phyloP scores from a whole-genome alignment of 2,113 vertebrate species.

The Chelonoidis abingdonii region DNA sequence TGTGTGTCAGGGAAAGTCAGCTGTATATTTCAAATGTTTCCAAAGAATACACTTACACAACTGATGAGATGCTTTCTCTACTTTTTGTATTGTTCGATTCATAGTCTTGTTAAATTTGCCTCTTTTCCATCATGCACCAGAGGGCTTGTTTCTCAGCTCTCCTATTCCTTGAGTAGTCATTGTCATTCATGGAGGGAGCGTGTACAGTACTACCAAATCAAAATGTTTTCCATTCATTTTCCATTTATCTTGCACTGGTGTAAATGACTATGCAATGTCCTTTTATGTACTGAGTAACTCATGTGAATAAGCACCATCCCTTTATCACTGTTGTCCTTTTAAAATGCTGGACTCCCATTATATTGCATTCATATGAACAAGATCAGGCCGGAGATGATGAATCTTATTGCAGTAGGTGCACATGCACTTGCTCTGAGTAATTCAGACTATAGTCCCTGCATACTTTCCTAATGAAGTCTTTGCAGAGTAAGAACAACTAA shows the following conservation, averaged over 20 bases:
- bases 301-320: neutral
- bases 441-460: neutral
- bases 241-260: neutral
- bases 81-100: neutral
- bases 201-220: neutral
- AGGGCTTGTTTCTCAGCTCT: neutral
- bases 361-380: neutral
- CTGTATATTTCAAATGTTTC: neutral
- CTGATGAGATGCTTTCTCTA: neutral
- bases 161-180: neutral
- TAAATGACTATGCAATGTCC: neutral
- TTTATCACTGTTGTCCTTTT: neutral
- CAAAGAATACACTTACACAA: neutral
- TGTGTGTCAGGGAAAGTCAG: neutral
- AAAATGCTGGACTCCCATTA: neutral
- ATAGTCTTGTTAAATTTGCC: neutral
- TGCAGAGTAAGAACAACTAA: neutral
- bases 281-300: neutral
- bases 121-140: neutral
- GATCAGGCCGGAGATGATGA: neutral
- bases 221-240: neutral
- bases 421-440: neutral
- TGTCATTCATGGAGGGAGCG: fast-evolving
- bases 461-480: neutral
- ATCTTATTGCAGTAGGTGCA: neutral